These are phyloP conservation scores for Lepidothrix coronata DNA, from an alignment of 2,113 vertebrate species.

Conservation along the genomic window DNA sequence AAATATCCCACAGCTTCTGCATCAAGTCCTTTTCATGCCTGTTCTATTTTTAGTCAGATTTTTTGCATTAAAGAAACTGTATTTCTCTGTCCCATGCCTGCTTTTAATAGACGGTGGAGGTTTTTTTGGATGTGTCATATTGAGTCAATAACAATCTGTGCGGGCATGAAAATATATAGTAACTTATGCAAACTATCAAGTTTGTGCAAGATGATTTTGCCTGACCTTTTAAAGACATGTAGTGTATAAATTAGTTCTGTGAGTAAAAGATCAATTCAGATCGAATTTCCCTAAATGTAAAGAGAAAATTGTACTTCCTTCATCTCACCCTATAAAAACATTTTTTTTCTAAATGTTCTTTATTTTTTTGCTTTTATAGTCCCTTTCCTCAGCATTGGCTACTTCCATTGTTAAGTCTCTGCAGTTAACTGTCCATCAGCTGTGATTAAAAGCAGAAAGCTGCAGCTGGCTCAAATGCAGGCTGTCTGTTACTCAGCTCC, in stretches of 20 bases:
- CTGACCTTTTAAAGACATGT: not conserved
- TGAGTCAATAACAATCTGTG: constrained; percentile 4
- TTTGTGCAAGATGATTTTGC: not conserved
- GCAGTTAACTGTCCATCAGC: constrained; percentile 27
- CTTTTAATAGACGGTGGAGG: not conserved
- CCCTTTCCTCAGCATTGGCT: not conserved
- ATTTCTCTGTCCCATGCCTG: not conserved
- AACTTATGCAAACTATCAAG: not conserved
- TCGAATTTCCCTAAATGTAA: constrained; percentile 15
- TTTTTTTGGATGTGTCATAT: not conserved
- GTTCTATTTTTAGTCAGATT: not conserved
- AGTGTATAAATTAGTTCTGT: constrained; percentile 12
- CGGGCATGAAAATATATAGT: not conserved
- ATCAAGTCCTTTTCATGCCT: not conserved
- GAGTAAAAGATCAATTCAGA: constrained; percentile 27
- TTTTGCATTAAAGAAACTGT: not conserved
- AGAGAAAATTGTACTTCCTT: constrained; percentile 35
- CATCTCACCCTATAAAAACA: constrained; percentile 20
- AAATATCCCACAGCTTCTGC: constrained; percentile 28
- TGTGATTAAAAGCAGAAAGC: constrained; percentile 49
- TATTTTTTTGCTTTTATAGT: constrained; percentile 18
- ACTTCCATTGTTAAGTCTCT: not conserved
- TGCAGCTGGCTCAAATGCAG: not conserved
- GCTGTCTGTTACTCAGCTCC: not conserved
- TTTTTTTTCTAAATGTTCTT: not conserved